Evolutionary conservation across 2,113 vertebrate species (phyloP), one percentile per base, ranked within the genome.

Genomic region (Myiozetetes cayanensis): DNA sequence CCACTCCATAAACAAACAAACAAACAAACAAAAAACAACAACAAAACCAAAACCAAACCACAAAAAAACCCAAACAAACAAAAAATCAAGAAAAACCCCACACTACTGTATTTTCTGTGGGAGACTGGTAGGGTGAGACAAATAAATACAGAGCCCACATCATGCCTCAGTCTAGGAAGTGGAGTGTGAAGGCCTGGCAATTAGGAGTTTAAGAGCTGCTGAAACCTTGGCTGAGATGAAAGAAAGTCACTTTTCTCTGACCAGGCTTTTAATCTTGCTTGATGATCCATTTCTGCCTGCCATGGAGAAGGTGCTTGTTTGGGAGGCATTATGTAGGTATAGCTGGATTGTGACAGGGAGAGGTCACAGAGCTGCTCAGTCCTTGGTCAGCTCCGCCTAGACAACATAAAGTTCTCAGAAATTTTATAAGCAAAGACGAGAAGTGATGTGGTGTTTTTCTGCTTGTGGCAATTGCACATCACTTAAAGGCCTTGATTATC

Each of bases 281-380:
- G 61, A 92, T 87, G 87, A 87, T 91, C 68, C 80, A 78, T 94
- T 94, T 92, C 84, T 94, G n/a, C 52, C 66, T 94, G 80, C 27
- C 35, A 33, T 30, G 72, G 81, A 81, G 50, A 62, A 88, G 46
- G 72, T n/a, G 12, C 25, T 86, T 80, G 25, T 76, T 87, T 67
- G 63, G 44, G 23, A 90, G 19, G 13, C 43, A 55, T 74, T 66
- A 59, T 31, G 8, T 74, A 87, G 47, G 65, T 62, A 33, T 10
- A 46, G 50, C 33, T 49, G 27, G 67, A 31, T 56, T 0, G 6
- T 73, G 46, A 79, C 41, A 66, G 41, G 37, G 44, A 88, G 41
- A 80, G 75, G 72, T 86, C 85, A 86, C 24, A 50, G 59, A 88
- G 28, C 20, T 67, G 17, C 44, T 84, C 50, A n/a, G 56, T 81